Evolutionary conservation across 2,113 vertebrate species (phyloP), one percentile per base, ranked within the genome.

Genomic region (Oreocharis arfaki): DNA sequence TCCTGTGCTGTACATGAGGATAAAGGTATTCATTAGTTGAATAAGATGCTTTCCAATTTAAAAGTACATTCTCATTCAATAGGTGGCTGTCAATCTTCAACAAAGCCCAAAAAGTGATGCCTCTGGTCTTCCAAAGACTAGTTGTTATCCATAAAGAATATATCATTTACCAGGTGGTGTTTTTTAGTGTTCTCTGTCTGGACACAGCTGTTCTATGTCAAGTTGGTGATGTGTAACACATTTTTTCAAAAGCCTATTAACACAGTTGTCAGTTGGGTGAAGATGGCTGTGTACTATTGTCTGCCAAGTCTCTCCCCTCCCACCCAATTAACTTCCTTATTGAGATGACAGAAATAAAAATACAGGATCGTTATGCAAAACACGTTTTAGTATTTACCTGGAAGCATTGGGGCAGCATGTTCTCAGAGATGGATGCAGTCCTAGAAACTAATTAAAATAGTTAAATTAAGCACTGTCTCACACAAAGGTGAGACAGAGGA

Each of bases 271-370:
- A 93, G 59, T 91, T 85, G 86, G 96, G 93, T 96, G 95, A 96
- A 92, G 94, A 96, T 85, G 63, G 84, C 69, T 92, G 90, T 76
- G 37, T 88, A 76, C 52, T 80, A 80, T 81, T 96, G 87, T 98
- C 97, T 97, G 97, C 96, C 96, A 95, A 97, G 85, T 83, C 75
- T 85, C 33, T 86, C 64, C 64, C 42, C 69, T 84, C 73, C 89
- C 0, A 4, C 88, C 84, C 94, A 92, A 75, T 92, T 95, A 95
- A 89, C 84, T 93, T 94, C 81, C 90, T 96, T 96, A 93, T 63
- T 96, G 96, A 97, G 90, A 96, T 91, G 90, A 96, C 4, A 8
- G 89, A 97, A 96, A 96, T 75, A 50, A 96, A 95, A 97, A 96
- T 85, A 94, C 94, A 84, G 74, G 92, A n/a, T 88, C 69, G 52